A percentile compares a stretch with the other conserved stretches of the same genome.
Conservation (phyloP, 2,113 vertebrate genomes). For the Apaloderma vittatum region DNA sequence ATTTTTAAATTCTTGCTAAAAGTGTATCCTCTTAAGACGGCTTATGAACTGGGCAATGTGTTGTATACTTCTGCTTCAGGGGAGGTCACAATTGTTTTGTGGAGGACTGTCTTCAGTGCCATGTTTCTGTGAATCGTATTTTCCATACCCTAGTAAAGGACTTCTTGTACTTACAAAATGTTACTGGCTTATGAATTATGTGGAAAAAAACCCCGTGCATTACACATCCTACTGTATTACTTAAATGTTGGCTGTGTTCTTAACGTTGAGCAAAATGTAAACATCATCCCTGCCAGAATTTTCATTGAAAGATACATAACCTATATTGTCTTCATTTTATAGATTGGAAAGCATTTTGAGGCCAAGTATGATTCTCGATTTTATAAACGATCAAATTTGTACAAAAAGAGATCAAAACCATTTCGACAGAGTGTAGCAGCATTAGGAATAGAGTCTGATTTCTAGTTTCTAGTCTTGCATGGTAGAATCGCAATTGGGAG, state of each 20-base stretch:
- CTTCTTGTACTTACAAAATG: conserved; percentile 17
- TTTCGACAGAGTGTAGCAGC: background rate
- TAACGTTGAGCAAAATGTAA: conserved; percentile 37
- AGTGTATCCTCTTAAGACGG: background rate
- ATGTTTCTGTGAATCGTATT: conserved; percentile 49
- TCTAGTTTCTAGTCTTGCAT: background rate
- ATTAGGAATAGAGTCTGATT: background rate
- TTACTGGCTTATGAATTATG: conserved; percentile 32
- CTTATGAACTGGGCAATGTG: background rate
- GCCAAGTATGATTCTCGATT: background rate
- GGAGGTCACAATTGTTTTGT: conserved; percentile 31
- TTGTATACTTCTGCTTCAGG: conserved; percentile 17
- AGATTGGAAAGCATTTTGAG: background rate
- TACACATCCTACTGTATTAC: conserved; percentile 43
- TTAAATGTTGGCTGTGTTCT: conserved; percentile 52
- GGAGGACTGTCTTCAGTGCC: background rate
- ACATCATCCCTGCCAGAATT: conserved; percentile 21
- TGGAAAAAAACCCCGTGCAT: conserved; percentile 29
- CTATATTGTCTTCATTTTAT: background rate
- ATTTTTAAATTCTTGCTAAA: conserved; percentile 4
- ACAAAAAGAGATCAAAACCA: background rate
- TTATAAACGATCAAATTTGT: background rate
- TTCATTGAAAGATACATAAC: background rate
- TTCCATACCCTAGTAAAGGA: conserved; percentile 25
- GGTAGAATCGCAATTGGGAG: background rate